Evolutionary conservation across 2,888 invertebrate species (phyloP).

Genomic region (Conchocele bisecta): DNA sequence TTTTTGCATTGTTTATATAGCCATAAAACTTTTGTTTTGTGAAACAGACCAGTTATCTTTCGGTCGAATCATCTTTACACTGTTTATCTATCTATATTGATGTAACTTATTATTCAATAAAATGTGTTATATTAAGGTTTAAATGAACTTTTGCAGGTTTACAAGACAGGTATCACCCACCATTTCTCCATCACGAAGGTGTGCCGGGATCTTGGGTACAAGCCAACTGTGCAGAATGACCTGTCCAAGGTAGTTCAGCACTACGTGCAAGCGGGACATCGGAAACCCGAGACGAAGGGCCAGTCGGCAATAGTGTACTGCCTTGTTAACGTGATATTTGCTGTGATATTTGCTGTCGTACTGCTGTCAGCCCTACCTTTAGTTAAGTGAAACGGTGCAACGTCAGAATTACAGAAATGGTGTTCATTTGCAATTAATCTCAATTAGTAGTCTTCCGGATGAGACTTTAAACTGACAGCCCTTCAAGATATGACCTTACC

Average conservation of each 20-base stretch:
- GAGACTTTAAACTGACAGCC: too few relatives aligned
- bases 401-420: too few relatives aligned
- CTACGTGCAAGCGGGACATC: conserved; percentile 64
- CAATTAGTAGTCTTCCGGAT: too few relatives aligned
- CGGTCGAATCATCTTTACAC: too few relatives aligned
- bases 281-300: conserved; percentile 35
- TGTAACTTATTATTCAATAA: background rate
- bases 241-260: conserved; percentile 69
- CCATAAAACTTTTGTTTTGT: too few relatives aligned
- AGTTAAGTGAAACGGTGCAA: conserved; percentile 53
- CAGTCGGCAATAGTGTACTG: conserved; percentile 57
- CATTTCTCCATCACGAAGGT: conserved; percentile 82
- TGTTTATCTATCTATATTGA: too few relatives aligned
- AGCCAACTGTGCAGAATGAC: conserved; percentile 79
- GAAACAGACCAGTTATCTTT: too few relatives aligned
- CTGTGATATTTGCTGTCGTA: conserved; percentile 59
- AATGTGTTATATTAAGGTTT: background rate
- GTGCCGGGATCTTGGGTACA: conserved; percentile 77
- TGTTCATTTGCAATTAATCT: too few relatives aligned
- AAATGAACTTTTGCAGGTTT: conserved; percentile 75
- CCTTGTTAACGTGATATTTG: conserved; percentile 69
- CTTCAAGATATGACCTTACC: too few relatives aligned
- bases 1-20: too few relatives aligned
- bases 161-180: conserved; percentile 83
- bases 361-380: conserved; percentile 72